Conservation (phyloP, 64 coral and sea anemone species). For the Astreopora myriophthalma region DNA sequence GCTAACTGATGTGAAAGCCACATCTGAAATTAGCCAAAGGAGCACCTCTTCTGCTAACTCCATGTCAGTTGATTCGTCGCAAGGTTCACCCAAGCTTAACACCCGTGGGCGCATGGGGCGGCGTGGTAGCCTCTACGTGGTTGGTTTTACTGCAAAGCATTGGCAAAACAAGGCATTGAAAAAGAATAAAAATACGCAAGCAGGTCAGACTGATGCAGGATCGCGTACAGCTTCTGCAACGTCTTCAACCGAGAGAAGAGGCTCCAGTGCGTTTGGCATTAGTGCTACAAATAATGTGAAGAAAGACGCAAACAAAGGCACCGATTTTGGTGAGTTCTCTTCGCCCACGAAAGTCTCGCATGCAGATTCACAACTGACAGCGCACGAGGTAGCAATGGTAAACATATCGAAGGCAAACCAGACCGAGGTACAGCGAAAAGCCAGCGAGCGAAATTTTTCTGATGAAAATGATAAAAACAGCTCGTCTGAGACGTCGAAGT, state of each 20-base stretch:
- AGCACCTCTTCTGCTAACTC: conserved; percentile 52
- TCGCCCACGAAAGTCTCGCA: neutral
- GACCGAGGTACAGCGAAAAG: neutral
- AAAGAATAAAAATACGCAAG: conserved; percentile 62
- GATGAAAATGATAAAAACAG: neutral
- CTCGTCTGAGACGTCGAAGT: no score
- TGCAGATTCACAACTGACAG: neutral
- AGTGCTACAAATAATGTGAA: neutral
- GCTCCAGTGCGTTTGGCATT: neutral
- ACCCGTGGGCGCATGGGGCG: conserved; percentile 73
- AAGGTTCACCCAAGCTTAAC: conserved; percentile 64
- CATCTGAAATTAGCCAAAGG: conserved; percentile 17
- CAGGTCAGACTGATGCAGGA: neutral
- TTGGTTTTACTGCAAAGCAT: conserved; percentile 92
- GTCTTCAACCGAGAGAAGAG: neutral
- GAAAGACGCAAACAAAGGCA: neutral
- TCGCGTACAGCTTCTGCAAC: neutral
- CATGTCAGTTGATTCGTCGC: conserved; percentile 67
- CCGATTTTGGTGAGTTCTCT: neutral
- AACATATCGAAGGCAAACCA: neutral
- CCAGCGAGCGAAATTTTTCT: neutral
- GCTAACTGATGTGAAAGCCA: neutral
- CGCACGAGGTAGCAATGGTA: neutral
- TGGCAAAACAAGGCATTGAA: conserved; percentile 93
- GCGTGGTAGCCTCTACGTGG: conserved; percentile 84